Base-by-base conservation (phyloP, 1,140 invertebrate genomes). In the Riptortus pedestris region DNA sequence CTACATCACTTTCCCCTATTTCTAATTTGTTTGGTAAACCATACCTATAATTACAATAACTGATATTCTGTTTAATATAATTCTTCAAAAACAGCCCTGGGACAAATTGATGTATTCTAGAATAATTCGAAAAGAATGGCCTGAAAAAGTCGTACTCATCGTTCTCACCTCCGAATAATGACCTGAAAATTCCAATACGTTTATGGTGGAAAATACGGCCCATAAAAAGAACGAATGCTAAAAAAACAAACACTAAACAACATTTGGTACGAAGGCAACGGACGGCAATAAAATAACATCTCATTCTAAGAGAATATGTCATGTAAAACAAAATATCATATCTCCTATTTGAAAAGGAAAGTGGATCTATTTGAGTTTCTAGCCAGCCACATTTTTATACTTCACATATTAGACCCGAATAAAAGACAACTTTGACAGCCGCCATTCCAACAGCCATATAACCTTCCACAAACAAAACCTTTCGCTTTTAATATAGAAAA, bases 11-110 rank as follows among this genome's bases (percentile, higher is more conserved):
- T 38, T 69, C 75, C 11, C 71, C 67, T 74, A 81, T 84, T n/a
- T 75, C 73, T 0, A 86, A 72, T 7, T 71, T 69, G 7, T 74
- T 66, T 1, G 83, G 83, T 57, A 85, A 73, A 4, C 78, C 80
- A 69, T 84, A 83, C 45, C 81, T 79, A 73, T 84, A 85, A 14
- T 74, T 74, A 70, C 85, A 87, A 67, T 77, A 82, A 57, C 76
- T 83, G 24, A 65, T 63, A 67, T 83, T 85, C 24, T 73, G 70
- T 22, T 79, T 78, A 51, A 72, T 72, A 65, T 68, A 70, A 60
- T 63, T 64, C 31, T 65, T 66, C 22, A 69, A 51, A 60, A 68
- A 67, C 11, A 29, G 74, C 12, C 70, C 72, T 16, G 69, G 67
- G 22, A 66, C 45, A 58, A 69, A 69, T 28, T 29, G 24, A 16